Percentiles rank a stretch among this genome's conserved stretches.
Conservation (phyloP, 1,140 invertebrate genomes). For the Pogonomyrmex barbatus region DNA sequence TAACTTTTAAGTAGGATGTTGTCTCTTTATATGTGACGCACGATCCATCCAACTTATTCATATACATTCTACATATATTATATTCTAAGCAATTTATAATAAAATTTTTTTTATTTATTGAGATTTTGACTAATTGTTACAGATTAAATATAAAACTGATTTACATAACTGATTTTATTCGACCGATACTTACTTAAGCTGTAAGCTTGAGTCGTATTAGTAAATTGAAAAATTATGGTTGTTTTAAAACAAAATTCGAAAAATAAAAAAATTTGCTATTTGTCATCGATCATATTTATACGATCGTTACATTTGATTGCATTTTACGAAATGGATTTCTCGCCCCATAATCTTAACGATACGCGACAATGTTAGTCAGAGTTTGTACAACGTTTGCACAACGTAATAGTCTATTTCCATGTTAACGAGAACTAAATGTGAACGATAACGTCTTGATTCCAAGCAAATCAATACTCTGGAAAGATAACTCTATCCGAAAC, state of each 20-base stretch:
- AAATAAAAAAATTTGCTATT: not conserved
- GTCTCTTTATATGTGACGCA: not conserved
- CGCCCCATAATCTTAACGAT: not conserved
- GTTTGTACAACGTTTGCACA: no score
- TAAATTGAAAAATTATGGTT: not conserved
- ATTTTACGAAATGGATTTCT: constrained; percentile 1
- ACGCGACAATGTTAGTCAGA: not conserved
- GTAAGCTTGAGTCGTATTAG: not conserved
- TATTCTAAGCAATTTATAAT: not conserved
- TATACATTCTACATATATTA: not conserved
- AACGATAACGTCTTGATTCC: not conserved
- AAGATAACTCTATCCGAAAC: not conserved
- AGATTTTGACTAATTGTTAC: not conserved
- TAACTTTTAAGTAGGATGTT: not conserved
- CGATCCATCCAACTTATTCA: not conserved
- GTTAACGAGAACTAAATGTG: not conserved
- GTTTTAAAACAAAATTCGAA: not conserved
- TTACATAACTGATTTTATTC: not conserved
- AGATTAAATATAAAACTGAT: no score
- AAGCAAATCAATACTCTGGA: not conserved
- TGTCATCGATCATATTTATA: not conserved
- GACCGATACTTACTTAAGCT: not conserved
- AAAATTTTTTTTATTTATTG: constrained; percentile 17
- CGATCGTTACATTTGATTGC: not conserved
- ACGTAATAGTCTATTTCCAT: not conserved